Evolutionary conservation across 1,140 invertebrate genomes (phyloP).

Genomic region (Coelopa frigida): DNA sequence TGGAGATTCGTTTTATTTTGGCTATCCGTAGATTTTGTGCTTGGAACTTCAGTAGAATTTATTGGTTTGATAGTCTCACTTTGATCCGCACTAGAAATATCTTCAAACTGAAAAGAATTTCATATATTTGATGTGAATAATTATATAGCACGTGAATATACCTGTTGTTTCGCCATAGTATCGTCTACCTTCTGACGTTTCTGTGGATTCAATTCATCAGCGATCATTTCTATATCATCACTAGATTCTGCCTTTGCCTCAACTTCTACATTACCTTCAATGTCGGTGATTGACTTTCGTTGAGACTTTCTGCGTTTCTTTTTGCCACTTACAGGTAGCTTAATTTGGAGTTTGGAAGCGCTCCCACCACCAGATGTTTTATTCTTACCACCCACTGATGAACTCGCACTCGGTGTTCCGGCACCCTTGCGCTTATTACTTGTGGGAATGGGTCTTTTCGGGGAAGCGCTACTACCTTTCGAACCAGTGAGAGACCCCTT

Average conservation of each 20-base stretch:
- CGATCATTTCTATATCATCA: constrained; percentile 26
- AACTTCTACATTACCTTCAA: neutral
- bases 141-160: neutral
- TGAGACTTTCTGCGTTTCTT: constrained; percentile 30
- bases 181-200: constrained; percentile 22
- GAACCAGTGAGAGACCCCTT: too few species aligned
- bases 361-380: constrained; percentile 10
- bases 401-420: constrained; percentile 9
- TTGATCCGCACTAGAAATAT: too few species aligned
- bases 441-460: too few species aligned
- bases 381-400: too few species aligned
- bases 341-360: constrained; percentile 21
- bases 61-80: too few species aligned
- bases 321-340: constrained; percentile 30
- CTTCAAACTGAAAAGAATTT: too few species aligned
- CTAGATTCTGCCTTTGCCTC: constrained; percentile 19
- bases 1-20: too few species aligned
- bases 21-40: too few species aligned
- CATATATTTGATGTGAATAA: neutral
- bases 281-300: constrained; percentile 9
- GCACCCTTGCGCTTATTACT: constrained; percentile 7
- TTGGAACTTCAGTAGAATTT: too few species aligned
- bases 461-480: too few species aligned
- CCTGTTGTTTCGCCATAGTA: neutral
- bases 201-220: constrained; percentile 24